These are phyloP conservation scores for Hoplias malabaricus DNA, from an alignment of 2,113 vertebrate genomes.

Conservation along the genomic window DNA sequence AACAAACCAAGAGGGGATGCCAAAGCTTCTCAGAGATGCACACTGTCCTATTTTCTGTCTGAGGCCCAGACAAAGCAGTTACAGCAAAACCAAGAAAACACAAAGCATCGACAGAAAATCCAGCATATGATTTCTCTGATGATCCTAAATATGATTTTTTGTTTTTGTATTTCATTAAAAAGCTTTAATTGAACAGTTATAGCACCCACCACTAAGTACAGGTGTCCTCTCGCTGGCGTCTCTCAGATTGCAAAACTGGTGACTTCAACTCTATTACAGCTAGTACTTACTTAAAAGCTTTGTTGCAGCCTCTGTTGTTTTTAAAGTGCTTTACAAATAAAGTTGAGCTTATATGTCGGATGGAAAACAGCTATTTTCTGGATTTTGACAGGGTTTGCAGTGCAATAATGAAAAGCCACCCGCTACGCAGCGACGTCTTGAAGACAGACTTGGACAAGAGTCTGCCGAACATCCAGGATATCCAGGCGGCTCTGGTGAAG, in stretches of 20 bases:
- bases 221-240: no score
- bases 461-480: slow-evolving; percentile 87
- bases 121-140: no score
- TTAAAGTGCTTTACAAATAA: no score
- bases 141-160: no score
- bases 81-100: neutral
- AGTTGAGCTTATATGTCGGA: no score
- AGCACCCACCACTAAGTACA: no score
- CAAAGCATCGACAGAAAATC: neutral
- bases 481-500: slow-evolving; percentile 85
- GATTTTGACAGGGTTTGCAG: slow-evolving; percentile 80
- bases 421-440: slow-evolving; percentile 83
- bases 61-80: neutral
- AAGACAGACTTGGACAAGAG: slow-evolving; percentile 86
- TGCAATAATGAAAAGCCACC: slow-evolving; percentile 92
- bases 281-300: no score
- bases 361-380: neutral
- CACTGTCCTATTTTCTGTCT: neutral
- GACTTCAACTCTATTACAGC: no score
- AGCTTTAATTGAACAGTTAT: no score
- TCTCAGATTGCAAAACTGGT: no score
- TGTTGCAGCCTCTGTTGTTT: no score
- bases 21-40: neutral
- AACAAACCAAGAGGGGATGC: neutral
- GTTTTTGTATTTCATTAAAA: no score